Evolutionary conservation across 2,113 vertebrate genomes (phyloP).

Genomic region (Ceyx melanurus): DNA sequence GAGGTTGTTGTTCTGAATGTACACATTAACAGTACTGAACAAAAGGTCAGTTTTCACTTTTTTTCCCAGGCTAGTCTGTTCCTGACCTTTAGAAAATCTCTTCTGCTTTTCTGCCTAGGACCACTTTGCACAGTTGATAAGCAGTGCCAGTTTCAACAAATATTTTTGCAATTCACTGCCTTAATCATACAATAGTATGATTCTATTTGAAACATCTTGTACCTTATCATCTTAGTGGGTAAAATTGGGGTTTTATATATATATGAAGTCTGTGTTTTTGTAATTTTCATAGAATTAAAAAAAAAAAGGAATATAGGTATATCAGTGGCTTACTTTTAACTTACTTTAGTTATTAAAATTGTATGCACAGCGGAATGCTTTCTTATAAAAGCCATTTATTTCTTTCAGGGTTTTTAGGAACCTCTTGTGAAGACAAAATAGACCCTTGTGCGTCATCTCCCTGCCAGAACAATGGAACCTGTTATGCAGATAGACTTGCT

Average conservation of each 20-base stretch:
- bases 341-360: not conserved
- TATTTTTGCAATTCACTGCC: not conserved
- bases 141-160: not conserved
- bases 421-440: constrained; percentile 87
- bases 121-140: not conserved
- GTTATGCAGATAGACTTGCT: constrained; percentile 78
- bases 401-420: constrained; percentile 84
- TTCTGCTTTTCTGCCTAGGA: not conserved
- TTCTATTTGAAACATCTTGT: not conserved
- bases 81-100: not conserved
- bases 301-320: not conserved
- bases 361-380: not conserved
- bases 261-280: not conserved
- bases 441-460: constrained; percentile 88
- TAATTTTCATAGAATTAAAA: not conserved
- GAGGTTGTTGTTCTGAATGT: not conserved
- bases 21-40: not conserved
- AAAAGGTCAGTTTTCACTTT: not conserved
- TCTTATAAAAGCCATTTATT: not conserved
- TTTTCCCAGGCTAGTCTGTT: not conserved
- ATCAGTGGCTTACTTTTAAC: not conserved
- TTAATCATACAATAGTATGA: not conserved
- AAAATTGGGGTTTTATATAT: not conserved
- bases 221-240: not conserved
- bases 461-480: constrained; percentile 94